Percentiles rank a stretch among this genome's conserved stretches.
These are phyloP conservation scores for Panonychus citri DNA, from an alignment of 1,140 invertebrate genomes.

Conservation along the genomic window DNA sequence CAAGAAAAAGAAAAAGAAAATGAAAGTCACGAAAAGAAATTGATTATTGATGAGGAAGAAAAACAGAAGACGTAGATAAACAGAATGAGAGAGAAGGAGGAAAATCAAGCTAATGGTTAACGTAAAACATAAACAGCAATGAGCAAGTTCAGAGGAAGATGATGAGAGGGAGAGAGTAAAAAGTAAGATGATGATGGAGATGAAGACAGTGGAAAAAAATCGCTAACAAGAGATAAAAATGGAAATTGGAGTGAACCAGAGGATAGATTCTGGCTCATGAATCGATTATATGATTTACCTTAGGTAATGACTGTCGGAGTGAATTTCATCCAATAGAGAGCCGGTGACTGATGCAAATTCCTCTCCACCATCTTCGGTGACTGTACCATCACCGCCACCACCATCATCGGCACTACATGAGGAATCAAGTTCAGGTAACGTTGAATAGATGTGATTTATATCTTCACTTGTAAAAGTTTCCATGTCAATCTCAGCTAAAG, in stretches of 20 bases:
- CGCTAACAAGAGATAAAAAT: too few species aligned
- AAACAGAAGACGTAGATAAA: too few species aligned
- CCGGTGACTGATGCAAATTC: conserved; percentile 54
- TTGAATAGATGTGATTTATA: conserved; percentile 44
- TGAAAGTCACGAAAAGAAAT: too few species aligned
- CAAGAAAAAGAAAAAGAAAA: neutral
- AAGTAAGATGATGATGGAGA: neutral
- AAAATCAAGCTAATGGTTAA: too few species aligned
- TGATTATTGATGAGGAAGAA: too few species aligned
- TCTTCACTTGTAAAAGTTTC: conserved; percentile 72
- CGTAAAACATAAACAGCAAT: too few species aligned
- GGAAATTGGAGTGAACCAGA: too few species aligned
- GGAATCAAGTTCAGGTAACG: conserved; percentile 12
- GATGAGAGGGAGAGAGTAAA: neutral
- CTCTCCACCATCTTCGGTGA: conserved; percentile 34
- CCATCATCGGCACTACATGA: conserved; percentile 17
- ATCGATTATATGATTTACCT: neutral
- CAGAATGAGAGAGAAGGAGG: too few species aligned
- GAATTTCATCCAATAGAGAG: conserved; percentile 51
- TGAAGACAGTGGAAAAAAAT: too few species aligned
- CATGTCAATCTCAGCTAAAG: conserved; percentile 79
- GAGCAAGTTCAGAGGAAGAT: too few species aligned
- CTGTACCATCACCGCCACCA: neutral
- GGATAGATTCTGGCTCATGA: too few species aligned
- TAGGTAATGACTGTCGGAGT: conserved; percentile 18